Base-by-base conservation (phyloP, 2,888 invertebrate species). In the Cosmia trapezina region DNA sequence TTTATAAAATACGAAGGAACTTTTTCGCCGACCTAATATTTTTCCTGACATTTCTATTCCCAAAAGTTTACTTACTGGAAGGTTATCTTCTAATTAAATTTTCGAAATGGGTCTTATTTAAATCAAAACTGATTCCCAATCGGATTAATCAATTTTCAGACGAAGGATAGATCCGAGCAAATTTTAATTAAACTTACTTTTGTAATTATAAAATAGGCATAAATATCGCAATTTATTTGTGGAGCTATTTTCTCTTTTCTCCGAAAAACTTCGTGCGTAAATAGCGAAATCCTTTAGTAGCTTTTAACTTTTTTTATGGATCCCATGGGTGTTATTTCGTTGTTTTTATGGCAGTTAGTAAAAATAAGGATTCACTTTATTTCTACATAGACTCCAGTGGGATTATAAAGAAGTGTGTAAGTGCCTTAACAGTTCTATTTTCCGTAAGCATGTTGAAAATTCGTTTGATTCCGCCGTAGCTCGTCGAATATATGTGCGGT, bases 401-500 rank as follows among this genome's bases (percentile, higher is more conserved):
- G 45, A 60, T 60, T 56, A 77, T 71, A 72, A 78, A 64, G 37
- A 65, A 83, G 67, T 83, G 53, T 73, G 66, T 12, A 70, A 63
- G 61, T 45, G 22, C 53, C 72, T 62, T 77, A 78, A 78, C 6
- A 67, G 54, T 78, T 75, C 76, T 76, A 83, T 83, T 80, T 73
- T 54, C 68, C 28, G 67, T 70, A 77, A 88, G 81, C 78, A 80
- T 70, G 83, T 78, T 66, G 81, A 73, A 85, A 87, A 87, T 88
- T 87, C 80, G 80, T 86, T 85, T 82, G 84, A 87, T 83, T 85
- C 72, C 78, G 62, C 68, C 60, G 37, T 73, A 72, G 22, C 71
- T 71, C 47, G 37, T 57, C 41, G 66, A 65, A 76, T 79, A 79
- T 76, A 71, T 67, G 61, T 49, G 60, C 7, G 37, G 62, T 70